Percentiles rank a stretch among this genome's conserved stretches.
Conservation (phyloP, 2,797 vertebrate genomes). For the Danio kyathit region DNA sequence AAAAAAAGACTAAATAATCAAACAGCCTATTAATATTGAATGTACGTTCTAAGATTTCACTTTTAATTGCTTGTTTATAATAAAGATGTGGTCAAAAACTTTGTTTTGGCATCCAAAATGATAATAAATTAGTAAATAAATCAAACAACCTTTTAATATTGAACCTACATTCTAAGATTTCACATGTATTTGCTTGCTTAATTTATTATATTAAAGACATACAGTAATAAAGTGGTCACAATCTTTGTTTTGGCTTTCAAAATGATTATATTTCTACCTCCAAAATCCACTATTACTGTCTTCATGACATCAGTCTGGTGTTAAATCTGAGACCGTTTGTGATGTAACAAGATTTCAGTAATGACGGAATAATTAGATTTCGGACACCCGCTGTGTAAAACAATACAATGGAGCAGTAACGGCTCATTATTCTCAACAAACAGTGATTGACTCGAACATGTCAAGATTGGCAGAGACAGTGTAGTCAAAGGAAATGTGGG, state of each 20-base stretch:
- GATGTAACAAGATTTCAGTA: slow-evolving; percentile 48
- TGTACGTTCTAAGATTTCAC: too few species aligned
- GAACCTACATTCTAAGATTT: background rate
- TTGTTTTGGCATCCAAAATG: background rate
- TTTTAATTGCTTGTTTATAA: too few species aligned
- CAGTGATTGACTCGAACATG: slow-evolving; percentile 50
- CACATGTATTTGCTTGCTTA: too few species aligned
- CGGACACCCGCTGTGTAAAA: slow-evolving; percentile 47
- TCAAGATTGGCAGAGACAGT: slow-evolving; percentile 54
- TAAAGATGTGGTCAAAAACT: too few species aligned
- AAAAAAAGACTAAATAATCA: background rate
- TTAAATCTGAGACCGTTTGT: slow-evolving; percentile 41
- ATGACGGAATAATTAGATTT: slow-evolving; percentile 51
- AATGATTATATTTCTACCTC: background rate
- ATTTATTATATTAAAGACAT: too few species aligned
- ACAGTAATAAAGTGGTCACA: too few species aligned
- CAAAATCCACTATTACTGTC: slow-evolving; percentile 25
- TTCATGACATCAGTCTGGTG: slow-evolving; percentile 34
- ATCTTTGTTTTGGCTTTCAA: background rate
- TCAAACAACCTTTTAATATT: background rate
- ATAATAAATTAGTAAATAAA: background rate
- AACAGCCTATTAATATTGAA: too few species aligned
- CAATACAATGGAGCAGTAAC: slow-evolving; percentile 41
- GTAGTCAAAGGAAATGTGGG: slow-evolving; percentile 54
- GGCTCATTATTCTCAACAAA: slow-evolving; percentile 53